Evolutionary conservation across 1,140 invertebrate genomes (phyloP), one percentile per base, ranked within the genome.

Genomic region (Parasteatoda tepidariorum): DNA sequence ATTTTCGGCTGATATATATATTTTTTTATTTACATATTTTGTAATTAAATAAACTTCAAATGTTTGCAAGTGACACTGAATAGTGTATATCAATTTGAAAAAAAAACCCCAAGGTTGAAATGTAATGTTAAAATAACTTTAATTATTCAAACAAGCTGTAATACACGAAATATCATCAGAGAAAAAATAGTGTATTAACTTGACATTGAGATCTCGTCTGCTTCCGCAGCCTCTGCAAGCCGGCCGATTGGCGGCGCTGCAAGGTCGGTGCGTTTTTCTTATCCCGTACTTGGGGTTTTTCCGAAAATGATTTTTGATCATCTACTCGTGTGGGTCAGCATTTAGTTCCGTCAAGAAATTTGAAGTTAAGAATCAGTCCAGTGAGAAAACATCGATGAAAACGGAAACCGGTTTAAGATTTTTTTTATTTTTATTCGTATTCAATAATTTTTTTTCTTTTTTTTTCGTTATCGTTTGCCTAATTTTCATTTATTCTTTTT

Each of bases 271-370:
- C 31, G n/a, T 26, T 61, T 48, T 64, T 24, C 57, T n/a, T 54
- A 66, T 76, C 74, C 61, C 74, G 74, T 76, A 76, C 74, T 64
- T 76, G 61, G 74, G 74, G 74, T 76, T 76, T 76, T 76, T 54
- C 74, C 74, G 13, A 30, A 66, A 74, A 59, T 55, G 74, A 54
- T 64, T 76, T 66, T 66, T 34, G 38, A 66, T 76, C 31, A 24
- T 59, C 18, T 24, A 22, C 26, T 48, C 30, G 61, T 76, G 59
- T 76, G 74, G 61, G 61, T 66, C 59, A 62, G 59, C 61, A 33
- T 76, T 54, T 76, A 64, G 74, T 62, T 76, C 59, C 61, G 59
- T 76, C 61, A 64, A 54, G 54, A 33, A 54, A 76, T 64, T 61
- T 48, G 33, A 33, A 64, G 61, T 62, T 54, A 48, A 66, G 59